phyloP scores from a whole-genome alignment of 2,797 vertebrate species.

The Ctenopoma kingsleyae region DNA sequence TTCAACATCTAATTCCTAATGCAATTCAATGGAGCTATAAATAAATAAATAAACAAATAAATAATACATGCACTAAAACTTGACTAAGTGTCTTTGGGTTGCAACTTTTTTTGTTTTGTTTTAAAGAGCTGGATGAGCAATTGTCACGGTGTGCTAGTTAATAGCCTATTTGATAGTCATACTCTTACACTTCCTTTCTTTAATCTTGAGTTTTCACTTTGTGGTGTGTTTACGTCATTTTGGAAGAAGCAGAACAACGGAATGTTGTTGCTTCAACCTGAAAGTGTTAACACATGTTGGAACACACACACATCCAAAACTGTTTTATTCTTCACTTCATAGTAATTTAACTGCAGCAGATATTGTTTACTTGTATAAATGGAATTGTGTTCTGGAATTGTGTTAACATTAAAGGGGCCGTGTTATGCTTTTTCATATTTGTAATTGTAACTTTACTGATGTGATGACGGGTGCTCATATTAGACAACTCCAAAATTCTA shows the following conservation, averaged over 20 bases:
- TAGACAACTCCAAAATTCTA: no score
- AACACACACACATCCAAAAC: conserved; percentile 50
- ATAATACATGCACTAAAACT: not conserved
- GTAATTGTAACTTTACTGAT: no score
- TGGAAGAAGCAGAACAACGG: conserved; percentile 48
- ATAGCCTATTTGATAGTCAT: conserved; percentile 32
- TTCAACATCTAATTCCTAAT: conserved; percentile 5
- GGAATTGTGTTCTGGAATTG: not conserved
- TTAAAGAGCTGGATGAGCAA: conserved; percentile 18
- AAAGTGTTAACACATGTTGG: conserved; percentile 62
- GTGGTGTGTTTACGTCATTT: conserved; percentile 47
- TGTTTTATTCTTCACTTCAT: conserved; percentile 30
- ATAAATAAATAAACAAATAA: not conserved
- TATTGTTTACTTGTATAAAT: conserved; percentile 19
- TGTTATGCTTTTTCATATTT: no score
- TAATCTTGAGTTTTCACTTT: conserved; percentile 31
- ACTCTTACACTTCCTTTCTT: conserved; percentile 26
- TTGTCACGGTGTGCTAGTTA: conserved; percentile 24
- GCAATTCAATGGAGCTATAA: not conserved
- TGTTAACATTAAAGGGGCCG: no score
- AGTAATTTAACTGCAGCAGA: conserved; percentile 29
- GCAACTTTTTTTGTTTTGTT: not conserved
- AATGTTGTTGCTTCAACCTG: conserved; percentile 46
- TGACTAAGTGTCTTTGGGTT: not conserved
- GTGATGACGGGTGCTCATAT: no score